phyloP scores from a whole-genome alignment of 2,797 vertebrate genomes.

The Pseudocheirus occidentalis region DNA sequence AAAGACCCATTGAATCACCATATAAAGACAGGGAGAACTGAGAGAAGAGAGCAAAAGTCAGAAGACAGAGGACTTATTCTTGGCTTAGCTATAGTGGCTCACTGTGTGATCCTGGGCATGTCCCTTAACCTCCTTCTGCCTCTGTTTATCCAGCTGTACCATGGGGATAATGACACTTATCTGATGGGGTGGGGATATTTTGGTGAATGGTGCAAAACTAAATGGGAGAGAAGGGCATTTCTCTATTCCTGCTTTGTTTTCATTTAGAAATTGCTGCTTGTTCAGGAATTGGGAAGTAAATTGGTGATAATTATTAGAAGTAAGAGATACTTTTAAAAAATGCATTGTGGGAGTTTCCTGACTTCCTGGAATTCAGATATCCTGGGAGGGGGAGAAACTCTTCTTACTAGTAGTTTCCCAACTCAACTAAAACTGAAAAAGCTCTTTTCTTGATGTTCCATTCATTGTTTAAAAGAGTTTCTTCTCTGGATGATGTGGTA shows the following conservation, averaged over 20 bases:
- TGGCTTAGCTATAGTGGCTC: conserved; percentile 57
- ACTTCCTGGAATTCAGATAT: conserved; percentile 12
- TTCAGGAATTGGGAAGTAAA: conserved; percentile 10
- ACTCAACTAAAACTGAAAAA: conserved; percentile 19
- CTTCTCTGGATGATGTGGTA: background rate
- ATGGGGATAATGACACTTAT: conserved; percentile 63
- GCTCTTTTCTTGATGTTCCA: background rate
- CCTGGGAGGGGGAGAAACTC: background rate
- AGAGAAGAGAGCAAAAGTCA: conserved; percentile 58
- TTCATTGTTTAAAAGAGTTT: background rate
- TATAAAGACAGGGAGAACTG: conserved; percentile 71
- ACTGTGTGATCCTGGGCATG: conserved; percentile 46
- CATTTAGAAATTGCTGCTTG: conserved; percentile 34
- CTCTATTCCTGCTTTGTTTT: conserved; percentile 3
- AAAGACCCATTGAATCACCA: conserved; percentile 78
- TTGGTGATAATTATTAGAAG: background rate
- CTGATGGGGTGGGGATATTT: conserved; percentile 17
- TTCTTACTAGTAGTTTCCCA: background rate
- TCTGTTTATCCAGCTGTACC: conserved; percentile 74
- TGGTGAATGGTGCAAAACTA: conserved; percentile 25
- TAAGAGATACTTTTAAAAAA: background rate
- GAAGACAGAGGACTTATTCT: conserved; percentile 71
- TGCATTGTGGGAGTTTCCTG: no score
- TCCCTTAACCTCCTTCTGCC: conserved; percentile 44
- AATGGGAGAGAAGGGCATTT: conserved; percentile 40